Evolutionary conservation across 1,140 invertebrate genomes (phyloP).

Genomic region (Zaprionus inermis): DNA sequence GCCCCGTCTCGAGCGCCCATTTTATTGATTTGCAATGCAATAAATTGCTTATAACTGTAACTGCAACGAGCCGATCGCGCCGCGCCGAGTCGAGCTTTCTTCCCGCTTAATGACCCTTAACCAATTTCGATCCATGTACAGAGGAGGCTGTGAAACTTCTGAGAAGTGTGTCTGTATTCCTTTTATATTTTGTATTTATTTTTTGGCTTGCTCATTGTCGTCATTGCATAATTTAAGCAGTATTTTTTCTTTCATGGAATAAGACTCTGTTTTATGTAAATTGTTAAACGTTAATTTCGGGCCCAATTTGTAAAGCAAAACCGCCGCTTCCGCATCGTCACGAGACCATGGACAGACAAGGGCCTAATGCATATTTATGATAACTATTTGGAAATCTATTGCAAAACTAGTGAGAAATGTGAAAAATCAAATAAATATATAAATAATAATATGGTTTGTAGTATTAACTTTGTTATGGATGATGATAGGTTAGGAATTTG

Average conservation of each 20-base stretch:
- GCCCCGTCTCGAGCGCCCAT: background rate
- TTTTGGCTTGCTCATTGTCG: slow-evolving; percentile 44
- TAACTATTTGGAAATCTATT: slow-evolving; percentile 45
- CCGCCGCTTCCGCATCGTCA: slow-evolving; percentile 36
- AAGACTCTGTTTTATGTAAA: slow-evolving; percentile 17
- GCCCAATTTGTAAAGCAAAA: no score
- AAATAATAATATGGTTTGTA: background rate
- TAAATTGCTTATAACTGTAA: slow-evolving; percentile 69
- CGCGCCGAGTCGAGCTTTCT: slow-evolving; percentile 56
- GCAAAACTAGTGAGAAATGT: slow-evolving; percentile 24
- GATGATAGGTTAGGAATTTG: background rate
- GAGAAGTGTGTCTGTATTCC: slow-evolving; percentile 50
- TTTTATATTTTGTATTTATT: slow-evolving; percentile 25
- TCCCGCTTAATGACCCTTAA: slow-evolving; percentile 44
- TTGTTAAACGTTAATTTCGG: slow-evolving; percentile 1
- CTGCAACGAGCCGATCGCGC: background rate
- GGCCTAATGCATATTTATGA: slow-evolving; percentile 52
- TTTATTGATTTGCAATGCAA: slow-evolving; percentile 71
- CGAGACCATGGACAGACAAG: slow-evolving; percentile 34
- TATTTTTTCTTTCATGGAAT: slow-evolving; percentile 14
- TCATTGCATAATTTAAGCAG: slow-evolving; percentile 61
- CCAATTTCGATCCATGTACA: slow-evolving; percentile 40
- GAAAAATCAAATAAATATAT: background rate
- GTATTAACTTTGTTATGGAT: background rate
- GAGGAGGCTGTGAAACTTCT: slow-evolving; percentile 46